A percentile compares a stretch with the other conserved stretches of the same genome.
phyloP scores from a whole-genome alignment of 1,140 invertebrate species.

The Caenorhabditis latens region DNA sequence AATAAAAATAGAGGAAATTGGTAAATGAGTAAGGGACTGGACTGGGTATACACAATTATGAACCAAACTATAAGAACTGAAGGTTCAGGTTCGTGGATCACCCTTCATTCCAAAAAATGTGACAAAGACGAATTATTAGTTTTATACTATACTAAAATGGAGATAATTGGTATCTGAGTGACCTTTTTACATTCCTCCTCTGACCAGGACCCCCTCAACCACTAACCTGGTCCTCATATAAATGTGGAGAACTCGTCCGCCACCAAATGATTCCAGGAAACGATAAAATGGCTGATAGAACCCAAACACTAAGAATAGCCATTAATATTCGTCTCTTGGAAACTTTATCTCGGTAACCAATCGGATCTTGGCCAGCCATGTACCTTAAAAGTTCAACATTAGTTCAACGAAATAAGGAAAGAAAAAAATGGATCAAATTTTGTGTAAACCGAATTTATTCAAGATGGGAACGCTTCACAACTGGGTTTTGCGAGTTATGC shows the following conservation, averaged over 20 bases:
- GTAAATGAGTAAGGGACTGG: neutral
- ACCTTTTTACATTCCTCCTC: too few species aligned
- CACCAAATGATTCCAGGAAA: constrained; percentile 77
- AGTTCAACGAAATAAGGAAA: neutral
- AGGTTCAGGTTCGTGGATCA: too few species aligned
- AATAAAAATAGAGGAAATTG: neutral
- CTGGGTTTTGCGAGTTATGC: too few species aligned
- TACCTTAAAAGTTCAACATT: constrained; percentile 63
- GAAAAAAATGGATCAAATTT: neutral
- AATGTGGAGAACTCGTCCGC: constrained; percentile 73
- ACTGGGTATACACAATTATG: too few species aligned
- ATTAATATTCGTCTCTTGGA: constrained; percentile 74
- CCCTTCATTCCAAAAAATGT: too few species aligned
- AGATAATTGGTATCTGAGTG: too few species aligned
- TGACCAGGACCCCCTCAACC: too few species aligned
- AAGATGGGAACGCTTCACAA: too few species aligned
- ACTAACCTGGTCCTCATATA: constrained; percentile 72
- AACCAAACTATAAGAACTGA: too few species aligned
- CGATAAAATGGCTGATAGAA: constrained; percentile 75
- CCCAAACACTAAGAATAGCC: constrained; percentile 75
- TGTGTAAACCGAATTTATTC: too few species aligned
- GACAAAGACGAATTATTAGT: too few species aligned
- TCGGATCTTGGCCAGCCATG: constrained; percentile 77
- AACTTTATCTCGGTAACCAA: constrained; percentile 76
- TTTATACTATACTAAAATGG: too few species aligned